Percentiles rank a stretch among this genome's conserved stretches.
These are phyloP conservation scores for Periphyllus acericola DNA, from an alignment of 2,888 invertebrate species.

Conservation along the genomic window DNA sequence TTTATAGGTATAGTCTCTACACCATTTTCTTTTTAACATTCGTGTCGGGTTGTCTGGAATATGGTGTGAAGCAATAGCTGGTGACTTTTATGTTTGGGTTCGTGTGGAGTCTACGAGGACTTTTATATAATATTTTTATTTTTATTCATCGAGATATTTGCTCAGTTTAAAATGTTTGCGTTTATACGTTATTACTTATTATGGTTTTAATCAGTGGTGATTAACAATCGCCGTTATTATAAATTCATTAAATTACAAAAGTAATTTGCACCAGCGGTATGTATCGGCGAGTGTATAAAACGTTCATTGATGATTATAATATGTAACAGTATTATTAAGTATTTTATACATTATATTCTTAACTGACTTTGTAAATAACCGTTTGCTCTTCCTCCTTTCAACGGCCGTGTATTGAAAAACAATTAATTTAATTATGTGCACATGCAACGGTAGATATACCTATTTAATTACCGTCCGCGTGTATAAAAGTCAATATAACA, in stretches of 20 bases:
- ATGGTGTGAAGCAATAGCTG: too few relatives aligned
- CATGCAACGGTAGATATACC: not conserved
- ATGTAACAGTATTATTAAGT: not conserved
- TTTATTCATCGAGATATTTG: not conserved
- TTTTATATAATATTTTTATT: too few relatives aligned
- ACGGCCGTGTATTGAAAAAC: not conserved
- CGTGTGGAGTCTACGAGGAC: too few relatives aligned
- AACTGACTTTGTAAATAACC: not conserved
- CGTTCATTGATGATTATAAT: slow-evolving; percentile 7
- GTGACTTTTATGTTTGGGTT: too few relatives aligned
- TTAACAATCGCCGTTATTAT: not conserved
- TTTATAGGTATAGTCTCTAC: too few relatives aligned
- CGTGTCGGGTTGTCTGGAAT: too few relatives aligned
- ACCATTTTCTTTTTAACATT: too few relatives aligned
- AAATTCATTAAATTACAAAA: not conserved
- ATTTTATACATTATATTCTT: not conserved
- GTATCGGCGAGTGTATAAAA: not conserved
- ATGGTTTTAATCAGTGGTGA: not conserved
- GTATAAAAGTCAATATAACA: not conserved
- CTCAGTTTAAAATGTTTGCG: not conserved
- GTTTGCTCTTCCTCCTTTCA: not conserved
- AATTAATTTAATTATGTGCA: not conserved
- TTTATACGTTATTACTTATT: not conserved
- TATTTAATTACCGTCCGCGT: not conserved
- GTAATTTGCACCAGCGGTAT: not conserved